Percentiles rank a stretch among this genome's conserved stretches.
These are phyloP conservation scores for Drosophila tristis DNA, from an alignment of 1,140 invertebrate species.

Conservation along the genomic window DNA sequence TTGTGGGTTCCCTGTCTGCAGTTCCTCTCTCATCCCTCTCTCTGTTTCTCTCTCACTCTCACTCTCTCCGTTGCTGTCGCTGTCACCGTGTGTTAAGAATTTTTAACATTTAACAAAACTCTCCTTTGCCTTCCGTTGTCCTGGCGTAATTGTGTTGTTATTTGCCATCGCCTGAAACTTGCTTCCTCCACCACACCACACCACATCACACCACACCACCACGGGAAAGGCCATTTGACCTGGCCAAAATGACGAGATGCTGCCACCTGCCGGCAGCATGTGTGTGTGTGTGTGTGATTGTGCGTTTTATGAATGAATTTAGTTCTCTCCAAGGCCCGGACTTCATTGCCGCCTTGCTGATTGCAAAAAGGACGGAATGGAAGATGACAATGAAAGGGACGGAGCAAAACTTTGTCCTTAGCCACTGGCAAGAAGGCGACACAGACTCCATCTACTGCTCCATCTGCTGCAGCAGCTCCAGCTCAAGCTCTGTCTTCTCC, in stretches of 20 bases:
- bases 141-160: slow-evolving; percentile 73
- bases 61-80: background rate
- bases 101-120: slow-evolving; percentile 70
- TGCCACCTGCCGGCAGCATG: slow-evolving; percentile 10
- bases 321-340: slow-evolving; percentile 29
- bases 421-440: slow-evolving; percentile 9
- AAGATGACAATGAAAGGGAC: slow-evolving; percentile 60
- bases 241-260: slow-evolving; percentile 16
- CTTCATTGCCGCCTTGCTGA: slow-evolving; percentile 30
- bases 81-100: slow-evolving; percentile 40
- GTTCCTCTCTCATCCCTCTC: background rate
- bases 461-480: background rate
- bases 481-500: slow-evolving; percentile 5
- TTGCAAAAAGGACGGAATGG: slow-evolving; percentile 29
- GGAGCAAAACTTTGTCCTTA: slow-evolving; percentile 69
- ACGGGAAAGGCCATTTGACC: slow-evolving; percentile 62
- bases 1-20: slow-evolving; percentile 17
- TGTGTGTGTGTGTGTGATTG: slow-evolving; percentile 47
- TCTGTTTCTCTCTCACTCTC: too few relatives aligned
- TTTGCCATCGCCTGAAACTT: slow-evolving; percentile 42
- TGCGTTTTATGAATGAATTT: slow-evolving; percentile 76
- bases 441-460: too few relatives aligned
- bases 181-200: background rate
- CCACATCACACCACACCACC: background rate
- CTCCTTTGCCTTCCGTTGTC: slow-evolving; percentile 23